A percentile compares a stretch with the other conserved stretches of the same genome.
Conservation (phyloP, 2,888 invertebrate species). For the Drosophila buzzatii region DNA sequence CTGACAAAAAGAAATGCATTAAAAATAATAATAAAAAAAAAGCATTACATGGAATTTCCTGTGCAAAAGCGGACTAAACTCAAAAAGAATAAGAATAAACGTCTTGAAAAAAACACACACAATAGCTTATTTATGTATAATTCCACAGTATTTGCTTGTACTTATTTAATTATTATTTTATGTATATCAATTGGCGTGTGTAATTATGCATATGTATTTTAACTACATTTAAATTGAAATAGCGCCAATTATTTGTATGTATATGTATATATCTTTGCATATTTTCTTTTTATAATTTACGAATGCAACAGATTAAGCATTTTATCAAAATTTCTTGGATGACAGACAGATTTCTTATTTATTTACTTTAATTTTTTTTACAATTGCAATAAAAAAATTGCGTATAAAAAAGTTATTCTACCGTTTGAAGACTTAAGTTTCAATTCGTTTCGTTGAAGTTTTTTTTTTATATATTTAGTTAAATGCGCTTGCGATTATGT, state of each 20-base stretch:
- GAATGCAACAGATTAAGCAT: constrained; percentile 59
- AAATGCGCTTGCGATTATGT: constrained; percentile 81
- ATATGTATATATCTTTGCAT: constrained; percentile 41
- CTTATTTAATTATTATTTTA: constrained; percentile 28
- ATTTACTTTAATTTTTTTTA: constrained; percentile 63
- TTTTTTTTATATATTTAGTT: constrained; percentile 53
- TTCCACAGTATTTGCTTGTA: constrained; percentile 33
- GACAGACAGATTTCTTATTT: constrained; percentile 36
- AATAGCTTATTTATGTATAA: constrained; percentile 27
- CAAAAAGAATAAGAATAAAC: constrained; percentile 16
- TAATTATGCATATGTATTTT: constrained; percentile 62
- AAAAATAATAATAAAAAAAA: constrained; percentile 17
- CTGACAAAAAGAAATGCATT: constrained; percentile 32
- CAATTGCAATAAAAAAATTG: constrained; percentile 74
- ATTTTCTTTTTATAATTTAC: constrained; percentile 33
- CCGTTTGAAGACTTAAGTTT: constrained; percentile 67
- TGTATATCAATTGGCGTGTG: constrained; percentile 43
- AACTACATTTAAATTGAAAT: constrained; percentile 75
- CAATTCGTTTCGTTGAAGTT: constrained; percentile 59
- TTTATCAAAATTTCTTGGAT: constrained; percentile 48
- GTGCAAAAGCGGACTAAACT: constrained; percentile 28
- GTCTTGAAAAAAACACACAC: constrained; percentile 39
- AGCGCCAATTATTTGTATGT: constrained; percentile 69
- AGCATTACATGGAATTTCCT: constrained; percentile 50
- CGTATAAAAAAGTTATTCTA: constrained; percentile 80